phyloP scores from a whole-genome alignment of 23 tunicate species.

The Ciona savignyi region DNA sequence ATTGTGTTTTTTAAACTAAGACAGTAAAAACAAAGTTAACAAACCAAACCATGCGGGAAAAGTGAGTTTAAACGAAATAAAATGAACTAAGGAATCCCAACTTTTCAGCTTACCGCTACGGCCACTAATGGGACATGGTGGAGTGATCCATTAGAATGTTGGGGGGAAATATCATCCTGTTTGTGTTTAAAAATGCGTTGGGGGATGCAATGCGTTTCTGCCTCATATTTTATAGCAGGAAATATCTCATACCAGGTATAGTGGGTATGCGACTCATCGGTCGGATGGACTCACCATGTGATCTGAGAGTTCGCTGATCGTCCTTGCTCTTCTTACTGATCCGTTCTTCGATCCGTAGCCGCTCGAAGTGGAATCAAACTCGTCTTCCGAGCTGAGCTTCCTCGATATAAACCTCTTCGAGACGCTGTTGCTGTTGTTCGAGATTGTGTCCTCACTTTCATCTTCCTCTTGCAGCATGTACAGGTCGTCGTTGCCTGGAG shows the following conservation, averaged over 20 bases:
- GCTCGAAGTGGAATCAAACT: conserved; percentile 36
- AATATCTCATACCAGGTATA: too few species aligned
- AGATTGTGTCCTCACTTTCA: conserved; percentile 12
- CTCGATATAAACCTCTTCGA: conserved; percentile 18
- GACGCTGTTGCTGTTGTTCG: conserved; percentile 4
- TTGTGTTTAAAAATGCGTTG: too few species aligned
- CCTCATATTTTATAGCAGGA: too few species aligned
- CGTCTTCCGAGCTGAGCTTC: conserved; percentile 36
- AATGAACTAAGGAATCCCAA: background rate
- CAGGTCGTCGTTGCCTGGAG: conserved; percentile 66
- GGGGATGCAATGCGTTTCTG: background rate
- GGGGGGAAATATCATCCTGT: background rate
- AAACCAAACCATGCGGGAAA: background rate
- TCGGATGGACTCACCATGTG: conserved; percentile 42
- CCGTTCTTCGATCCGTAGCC: conserved; percentile 73
- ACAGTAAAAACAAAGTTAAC: too few species aligned
- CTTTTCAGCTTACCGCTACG: background rate
- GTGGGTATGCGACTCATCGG: too few species aligned
- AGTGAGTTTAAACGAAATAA: background rate
- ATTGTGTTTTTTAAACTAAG: background rate
- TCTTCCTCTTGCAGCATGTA: conserved; percentile 81
- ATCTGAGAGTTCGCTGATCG: conserved; percentile 86
- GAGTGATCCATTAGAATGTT: background rate
- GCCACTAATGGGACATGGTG: background rate
- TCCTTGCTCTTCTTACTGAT: conserved; percentile 57